Percentiles rank a stretch among this genome's conserved stretches.
Evolutionary conservation across 2,888 invertebrate genomes (phyloP).

Genomic region (Diloba caeruleocephala): DNA sequence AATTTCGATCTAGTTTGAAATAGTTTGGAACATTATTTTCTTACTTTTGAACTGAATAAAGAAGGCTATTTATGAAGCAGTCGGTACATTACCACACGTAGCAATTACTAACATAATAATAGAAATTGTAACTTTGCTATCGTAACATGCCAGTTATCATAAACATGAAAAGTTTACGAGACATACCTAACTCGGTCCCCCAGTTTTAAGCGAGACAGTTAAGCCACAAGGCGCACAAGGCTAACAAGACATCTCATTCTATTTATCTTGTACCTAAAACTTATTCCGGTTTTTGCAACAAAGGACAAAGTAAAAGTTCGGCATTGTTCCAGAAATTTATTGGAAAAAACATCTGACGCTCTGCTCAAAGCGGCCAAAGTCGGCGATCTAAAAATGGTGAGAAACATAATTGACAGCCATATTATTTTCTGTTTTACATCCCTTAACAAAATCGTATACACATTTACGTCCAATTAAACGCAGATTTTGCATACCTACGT

Average conservation of each 20-base stretch:
- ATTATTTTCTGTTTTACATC: constrained; percentile 14
- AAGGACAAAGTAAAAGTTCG: constrained; percentile 46
- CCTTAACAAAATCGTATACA: too few species aligned
- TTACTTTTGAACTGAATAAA: not conserved
- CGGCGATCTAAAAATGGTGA: constrained; percentile 94
- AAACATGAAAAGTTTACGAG: constrained; percentile 13
- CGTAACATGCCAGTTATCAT: constrained; percentile 1
- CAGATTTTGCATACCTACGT: too few species aligned
- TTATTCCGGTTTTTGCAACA: constrained; percentile 27
- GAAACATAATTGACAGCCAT: constrained; percentile 49
- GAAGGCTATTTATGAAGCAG: constrained; percentile 21
- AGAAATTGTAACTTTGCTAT: constrained; percentile 1
- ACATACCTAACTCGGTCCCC: constrained; percentile 10
- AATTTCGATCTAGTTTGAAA: too few species aligned
- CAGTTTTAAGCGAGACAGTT: constrained; percentile 16
- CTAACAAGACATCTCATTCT: constrained; percentile 35
- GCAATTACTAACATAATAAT: not conserved
- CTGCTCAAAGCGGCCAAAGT: constrained; percentile 95
- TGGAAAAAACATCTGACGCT: constrained; percentile 95
- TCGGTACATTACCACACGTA: constrained; percentile 8
- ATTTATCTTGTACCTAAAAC: constrained; percentile 39
- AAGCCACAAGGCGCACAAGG: constrained; percentile 8
- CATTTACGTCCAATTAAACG: too few species aligned
- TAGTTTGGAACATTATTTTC: too few species aligned
- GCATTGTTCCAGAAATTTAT: constrained; percentile 91